Conservation (phyloP, 2,888 invertebrate genomes). For the Notodonta dromedarius region DNA sequence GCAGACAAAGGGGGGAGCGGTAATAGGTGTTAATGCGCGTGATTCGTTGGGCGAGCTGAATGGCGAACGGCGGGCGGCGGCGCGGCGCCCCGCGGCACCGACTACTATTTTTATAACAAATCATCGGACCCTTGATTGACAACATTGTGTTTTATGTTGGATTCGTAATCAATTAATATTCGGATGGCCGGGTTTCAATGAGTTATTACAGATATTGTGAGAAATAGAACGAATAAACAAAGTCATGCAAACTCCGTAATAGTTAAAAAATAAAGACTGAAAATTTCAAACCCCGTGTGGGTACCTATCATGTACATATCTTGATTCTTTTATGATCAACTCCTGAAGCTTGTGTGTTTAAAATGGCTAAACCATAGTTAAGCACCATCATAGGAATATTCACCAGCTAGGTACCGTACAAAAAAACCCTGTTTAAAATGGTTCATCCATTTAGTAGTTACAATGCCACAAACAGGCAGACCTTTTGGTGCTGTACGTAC, state of each 20-base stretch:
- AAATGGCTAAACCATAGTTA: too few species aligned
- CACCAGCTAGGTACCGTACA: too few species aligned
- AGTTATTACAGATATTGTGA: conserved; percentile 1
- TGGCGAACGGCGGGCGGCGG: conserved; percentile 43
- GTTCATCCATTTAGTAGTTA: too few species aligned
- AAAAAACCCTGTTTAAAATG: too few species aligned
- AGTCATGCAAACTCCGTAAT: neutral
- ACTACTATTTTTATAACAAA: conserved; percentile 76
- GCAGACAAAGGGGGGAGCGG: conserved; percentile 62
- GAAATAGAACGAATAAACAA: neutral
- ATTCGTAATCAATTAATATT: conserved; percentile 58
- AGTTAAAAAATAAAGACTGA: too few species aligned
- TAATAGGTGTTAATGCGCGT: conserved; percentile 80
- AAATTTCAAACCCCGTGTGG: too few species aligned
- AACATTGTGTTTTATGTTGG: conserved; percentile 64
- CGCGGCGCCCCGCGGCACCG: conserved; percentile 42
- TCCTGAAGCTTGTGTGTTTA: too few species aligned
- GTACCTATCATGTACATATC: too few species aligned
- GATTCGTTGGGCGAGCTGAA: conserved; percentile 73
- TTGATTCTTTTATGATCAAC: too few species aligned
- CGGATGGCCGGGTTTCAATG: neutral
- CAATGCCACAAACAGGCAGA: too few species aligned
- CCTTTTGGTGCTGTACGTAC: too few species aligned
- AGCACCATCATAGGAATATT: too few species aligned
- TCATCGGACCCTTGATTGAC: conserved; percentile 71